Evolutionary conservation across 2,113 vertebrate species (phyloP), one percentile per base, ranked within the genome.

Genomic region (Ascaphus truei): DNA sequence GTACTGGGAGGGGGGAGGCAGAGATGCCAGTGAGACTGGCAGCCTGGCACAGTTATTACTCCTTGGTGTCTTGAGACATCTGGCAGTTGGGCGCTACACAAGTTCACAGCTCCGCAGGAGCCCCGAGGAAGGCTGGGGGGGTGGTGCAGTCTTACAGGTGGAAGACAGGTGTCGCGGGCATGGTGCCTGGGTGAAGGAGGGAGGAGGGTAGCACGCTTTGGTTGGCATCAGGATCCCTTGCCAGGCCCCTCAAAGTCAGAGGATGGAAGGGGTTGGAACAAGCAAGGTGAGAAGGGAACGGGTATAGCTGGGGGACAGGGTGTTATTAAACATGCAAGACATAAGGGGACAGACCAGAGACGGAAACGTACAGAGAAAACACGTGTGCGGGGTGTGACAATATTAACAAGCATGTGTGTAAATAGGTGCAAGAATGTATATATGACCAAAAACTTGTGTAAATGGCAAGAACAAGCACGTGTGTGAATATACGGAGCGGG

Each of bases 121-220:
- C 48, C 43, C 31, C 13, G 26, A 55, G 36, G 52, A 11, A 53
- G 41, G 36, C 63, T 43, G 34, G 34, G 55, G 36, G 63, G 34
- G 51, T 56, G 36, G 26, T 10, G 26, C 11, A 48, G 62, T 57
- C 39, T 34, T 68, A 48, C 30, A 58, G 15, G 41, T 59, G 65
- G 65, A 68, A 68, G 65, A 68, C 65, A 68, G 29, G 53, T 68
- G 41, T 55, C 27, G 26, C 37, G 18, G 52, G 55, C 45, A 37
- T 22, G n/a, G 39, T 36, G 39, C 52, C 39, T 57, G 20, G 29
- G 18, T 57, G 29, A 68, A 58, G 53, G 20, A 68, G 22, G 25
- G 57, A 25, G 41, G 18, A n/a, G n/a, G 36, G 16, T 50, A 55
- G 39, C 65, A 50, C 30, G 37, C 55, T 68, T 68, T 58, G 65